Percentiles rank a stretch among this genome's conserved stretches.
Conservation (phyloP, 2,113 vertebrate genomes). For the Ptilonorhynchus violaceus region DNA sequence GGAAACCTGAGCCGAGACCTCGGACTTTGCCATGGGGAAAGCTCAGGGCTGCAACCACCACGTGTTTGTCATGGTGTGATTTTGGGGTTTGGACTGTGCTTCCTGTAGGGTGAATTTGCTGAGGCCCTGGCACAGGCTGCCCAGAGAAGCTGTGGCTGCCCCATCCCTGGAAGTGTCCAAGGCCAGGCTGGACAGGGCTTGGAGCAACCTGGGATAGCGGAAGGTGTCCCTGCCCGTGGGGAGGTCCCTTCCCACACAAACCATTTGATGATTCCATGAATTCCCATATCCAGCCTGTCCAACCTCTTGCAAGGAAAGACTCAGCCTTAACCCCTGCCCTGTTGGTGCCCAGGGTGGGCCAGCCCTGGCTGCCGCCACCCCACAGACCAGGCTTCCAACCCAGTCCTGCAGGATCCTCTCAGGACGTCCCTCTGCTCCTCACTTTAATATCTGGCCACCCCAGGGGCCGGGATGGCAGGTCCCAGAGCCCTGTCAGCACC, state of each 20-base stretch:
- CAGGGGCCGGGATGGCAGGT: rapidly evolving
- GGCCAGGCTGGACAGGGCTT: rapidly evolving
- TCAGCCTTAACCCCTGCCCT: not conserved
- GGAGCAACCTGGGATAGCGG: not conserved
- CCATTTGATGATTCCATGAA: not conserved
- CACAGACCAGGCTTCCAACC: not conserved
- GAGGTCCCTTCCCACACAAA: not conserved
- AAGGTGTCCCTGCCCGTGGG: not conserved
- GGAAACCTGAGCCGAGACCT: rapidly evolving
- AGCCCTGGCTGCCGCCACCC: not conserved
- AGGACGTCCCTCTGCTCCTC: not conserved
- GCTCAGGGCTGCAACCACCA: not conserved
- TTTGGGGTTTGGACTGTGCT: not conserved
- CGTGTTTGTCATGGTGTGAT: rapidly evolving
- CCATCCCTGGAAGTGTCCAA: not conserved
- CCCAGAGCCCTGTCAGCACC: not conserved
- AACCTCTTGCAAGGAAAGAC: not conserved
- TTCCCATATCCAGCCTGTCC: not conserved
- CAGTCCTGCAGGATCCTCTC: rapidly evolving
- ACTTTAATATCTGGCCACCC: rapidly evolving
- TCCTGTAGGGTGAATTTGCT: not conserved
- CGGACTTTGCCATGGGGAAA: not conserved
- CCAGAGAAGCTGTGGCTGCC: not conserved
- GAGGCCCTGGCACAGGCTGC: not conserved
- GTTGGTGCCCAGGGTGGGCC: rapidly evolving